phyloP scores from a whole-genome alignment of 2,113 vertebrate genomes.

The Phylloscopus whistleri region DNA sequence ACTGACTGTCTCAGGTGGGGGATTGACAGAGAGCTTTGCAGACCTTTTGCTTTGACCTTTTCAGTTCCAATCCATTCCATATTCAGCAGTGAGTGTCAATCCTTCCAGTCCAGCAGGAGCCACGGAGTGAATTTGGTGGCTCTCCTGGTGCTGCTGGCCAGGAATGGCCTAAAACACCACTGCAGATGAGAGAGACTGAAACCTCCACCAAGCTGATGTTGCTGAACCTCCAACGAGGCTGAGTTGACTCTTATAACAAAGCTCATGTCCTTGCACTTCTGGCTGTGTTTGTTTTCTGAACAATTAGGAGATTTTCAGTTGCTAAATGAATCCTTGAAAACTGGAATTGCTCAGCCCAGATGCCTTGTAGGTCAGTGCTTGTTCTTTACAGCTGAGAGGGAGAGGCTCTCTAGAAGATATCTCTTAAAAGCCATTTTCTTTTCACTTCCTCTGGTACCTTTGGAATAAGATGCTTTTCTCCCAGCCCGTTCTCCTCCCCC shows the following conservation, averaged over 20 bases:
- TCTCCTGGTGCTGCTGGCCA: neutral
- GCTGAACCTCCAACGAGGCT: neutral
- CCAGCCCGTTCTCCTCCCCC: neutral
- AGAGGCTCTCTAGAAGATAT: neutral
- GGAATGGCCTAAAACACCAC: neutral
- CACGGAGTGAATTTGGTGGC: neutral
- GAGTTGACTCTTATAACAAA: neutral
- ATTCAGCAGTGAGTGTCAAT: neutral
- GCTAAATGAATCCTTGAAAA: neutral
- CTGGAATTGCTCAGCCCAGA: neutral
- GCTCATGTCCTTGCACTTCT: neutral
- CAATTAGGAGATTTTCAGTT: constrained; percentile 30
- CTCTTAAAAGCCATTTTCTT: constrained; percentile 46
- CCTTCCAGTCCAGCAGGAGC: neutral
- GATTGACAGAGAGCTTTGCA: neutral
- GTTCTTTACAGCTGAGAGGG: neutral
- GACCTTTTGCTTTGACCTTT: neutral
- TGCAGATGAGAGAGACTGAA: neutral
- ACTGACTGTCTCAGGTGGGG: neutral
- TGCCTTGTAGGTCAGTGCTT: constrained; percentile 18
- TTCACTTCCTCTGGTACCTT: neutral
- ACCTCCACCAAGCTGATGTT: neutral
- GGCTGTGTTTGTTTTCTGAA: neutral
- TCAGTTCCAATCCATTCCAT: neutral
- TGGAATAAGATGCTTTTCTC: constrained; percentile 34